phyloP scores from a whole-genome alignment of 1,140 invertebrate species.

The Cotesia chilonis region DNA sequence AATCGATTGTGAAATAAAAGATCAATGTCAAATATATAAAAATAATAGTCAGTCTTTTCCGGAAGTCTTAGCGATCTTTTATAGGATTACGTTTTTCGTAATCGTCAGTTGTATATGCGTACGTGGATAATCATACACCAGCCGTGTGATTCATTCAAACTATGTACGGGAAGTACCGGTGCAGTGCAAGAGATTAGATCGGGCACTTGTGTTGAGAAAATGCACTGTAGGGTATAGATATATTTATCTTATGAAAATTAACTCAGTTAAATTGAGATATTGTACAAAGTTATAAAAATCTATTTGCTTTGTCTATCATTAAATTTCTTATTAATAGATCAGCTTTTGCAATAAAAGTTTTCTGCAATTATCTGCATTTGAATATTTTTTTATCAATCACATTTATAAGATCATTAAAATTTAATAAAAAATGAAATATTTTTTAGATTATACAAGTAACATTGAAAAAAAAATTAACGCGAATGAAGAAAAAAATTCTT shows the following conservation, averaged over 20 bases:
- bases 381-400: too few species aligned
- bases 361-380: too few species aligned
- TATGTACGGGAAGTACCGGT: constrained; percentile 31
- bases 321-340: too few species aligned
- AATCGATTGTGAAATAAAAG: not conserved
- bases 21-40: constrained; percentile 3
- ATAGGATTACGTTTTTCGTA: constrained; percentile 29
- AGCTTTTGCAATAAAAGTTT: too few species aligned
- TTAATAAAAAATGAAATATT: too few species aligned
- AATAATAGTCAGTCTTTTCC: constrained; percentile 22
- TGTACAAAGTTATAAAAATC: too few species aligned
- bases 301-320: too few species aligned
- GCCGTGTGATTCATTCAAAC: constrained; percentile 33
- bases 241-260: constrained; percentile 2
- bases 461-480: too few species aligned
- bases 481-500: too few species aligned
- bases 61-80: constrained; percentile 21
- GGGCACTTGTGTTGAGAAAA: constrained; percentile 7
- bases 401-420: too few species aligned
- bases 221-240: not conserved
- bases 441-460: too few species aligned
- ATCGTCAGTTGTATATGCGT: constrained; percentile 33
- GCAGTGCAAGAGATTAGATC: constrained; percentile 24
- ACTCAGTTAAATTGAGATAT: too few species aligned
- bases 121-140: constrained; percentile 35